These are phyloP conservation scores for Calephelis nemesis DNA, from an alignment of 1,140 invertebrate species.

Conservation along the genomic window DNA sequence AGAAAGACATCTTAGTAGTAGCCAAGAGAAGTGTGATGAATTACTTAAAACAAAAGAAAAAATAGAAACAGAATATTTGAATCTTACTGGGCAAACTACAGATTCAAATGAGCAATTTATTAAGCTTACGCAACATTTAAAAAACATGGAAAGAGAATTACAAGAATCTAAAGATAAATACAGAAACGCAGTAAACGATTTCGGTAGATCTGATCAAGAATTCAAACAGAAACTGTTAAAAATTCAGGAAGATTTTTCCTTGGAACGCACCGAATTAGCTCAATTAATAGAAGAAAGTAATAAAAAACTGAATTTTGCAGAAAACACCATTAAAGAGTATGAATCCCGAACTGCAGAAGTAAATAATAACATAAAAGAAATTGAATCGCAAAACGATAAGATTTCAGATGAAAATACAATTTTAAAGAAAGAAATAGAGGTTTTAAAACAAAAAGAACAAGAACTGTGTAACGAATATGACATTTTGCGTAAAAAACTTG, in stretches of 20 bases:
- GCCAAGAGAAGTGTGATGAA: slow-evolving; percentile 64
- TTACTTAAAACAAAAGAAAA: slow-evolving; percentile 72
- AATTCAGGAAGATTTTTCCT: slow-evolving; percentile 64
- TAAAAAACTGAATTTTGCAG: slow-evolving; percentile 52
- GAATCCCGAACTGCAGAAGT: slow-evolving; percentile 46
- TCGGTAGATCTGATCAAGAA: slow-evolving; percentile 69
- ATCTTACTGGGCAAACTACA: slow-evolving; percentile 67
- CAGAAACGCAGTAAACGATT: slow-evolving; percentile 65
- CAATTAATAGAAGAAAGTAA: slow-evolving; percentile 52
- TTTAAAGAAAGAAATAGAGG: slow-evolving; percentile 68
- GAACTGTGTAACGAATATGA: slow-evolving; percentile 63
- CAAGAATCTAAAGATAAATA: slow-evolving; percentile 69
- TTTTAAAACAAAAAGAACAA: slow-evolving; percentile 63
- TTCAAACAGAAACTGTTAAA: slow-evolving; percentile 74
- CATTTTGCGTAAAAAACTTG: slow-evolving; percentile 55
- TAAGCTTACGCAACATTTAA: slow-evolving; percentile 67
- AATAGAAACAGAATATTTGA: slow-evolving; percentile 70
- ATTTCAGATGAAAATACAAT: slow-evolving; percentile 66
- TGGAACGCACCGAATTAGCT: slow-evolving; percentile 56
- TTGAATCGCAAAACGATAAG: slow-evolving; percentile 55
- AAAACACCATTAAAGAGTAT: slow-evolving; percentile 60
- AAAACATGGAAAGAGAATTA: slow-evolving; percentile 73
- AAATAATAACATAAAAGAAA: slow-evolving; percentile 49
- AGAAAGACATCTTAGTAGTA: slow-evolving; percentile 62
- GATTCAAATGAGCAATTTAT: slow-evolving; percentile 76